Base-by-base conservation (phyloP, 2,113 vertebrate genomes). In the Poeciliopsis prolifica region DNA sequence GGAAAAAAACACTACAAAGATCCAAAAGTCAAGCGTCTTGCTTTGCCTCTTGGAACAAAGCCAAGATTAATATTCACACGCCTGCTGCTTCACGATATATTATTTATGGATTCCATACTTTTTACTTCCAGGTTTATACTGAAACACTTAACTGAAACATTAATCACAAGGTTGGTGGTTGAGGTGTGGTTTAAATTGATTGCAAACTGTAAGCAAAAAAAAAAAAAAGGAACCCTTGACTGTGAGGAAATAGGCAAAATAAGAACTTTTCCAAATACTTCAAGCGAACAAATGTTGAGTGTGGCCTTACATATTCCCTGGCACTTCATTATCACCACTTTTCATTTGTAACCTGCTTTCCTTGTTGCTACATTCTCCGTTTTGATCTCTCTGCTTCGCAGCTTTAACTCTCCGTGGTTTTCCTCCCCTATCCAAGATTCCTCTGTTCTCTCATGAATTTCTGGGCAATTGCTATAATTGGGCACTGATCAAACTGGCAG, bases 381-480 rank as follows among this genome's bases (percentile, higher is more conserved):
- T 85, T 82, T 77, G 64, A 81, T 86, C 70, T 72, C 17, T 26
- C 14, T 0, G 11, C 67, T 64, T 73, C 40, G n/a, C 19, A 3
- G 60, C 61, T 70, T 70, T 0, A 35, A 70, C 29, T 79, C 74
- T 78, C 74, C 51, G 63, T 3, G 33, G 65, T 75, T 80, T 84
- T 74, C 29, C n/a, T 44, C 42, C 24, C 72, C 33, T 73, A 70
- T 79, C 54, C 62, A 22, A 72, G 69, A 67, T 77, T 81, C 78
- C 71, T 83, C 77, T 79, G 64, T 79, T 74, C 74, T 70, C 31
- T 60, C 67, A 70, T 73, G 72, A 79, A 88, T 82, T 80, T 89
- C 75, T 73, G 64, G 71, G 74, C 77, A 68, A 86, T 87, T 71
- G 83, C 86, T 81, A 62, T 89, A 90, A 91, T 91, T 90, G 84